phyloP scores from a whole-genome alignment of 2,113 vertebrate species.

The Saguinus midas region DNA sequence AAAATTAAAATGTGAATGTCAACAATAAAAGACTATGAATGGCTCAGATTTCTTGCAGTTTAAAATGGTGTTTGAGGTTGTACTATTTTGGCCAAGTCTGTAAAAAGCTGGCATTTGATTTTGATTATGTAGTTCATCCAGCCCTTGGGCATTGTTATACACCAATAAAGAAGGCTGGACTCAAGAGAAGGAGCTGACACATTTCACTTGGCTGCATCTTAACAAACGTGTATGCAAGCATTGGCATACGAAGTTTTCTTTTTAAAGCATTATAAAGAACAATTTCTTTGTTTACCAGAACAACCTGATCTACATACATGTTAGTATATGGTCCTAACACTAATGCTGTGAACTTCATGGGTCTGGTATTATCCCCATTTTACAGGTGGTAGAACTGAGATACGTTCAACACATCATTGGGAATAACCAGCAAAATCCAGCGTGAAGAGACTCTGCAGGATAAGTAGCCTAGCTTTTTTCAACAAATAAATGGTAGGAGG shows the following conservation, averaged over 20 bases:
- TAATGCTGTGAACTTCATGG: neutral
- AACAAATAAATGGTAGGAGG: neutral
- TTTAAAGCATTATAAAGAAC: neutral
- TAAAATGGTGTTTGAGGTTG: slow-evolving; percentile 17
- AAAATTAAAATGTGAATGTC: slow-evolving; percentile 77
- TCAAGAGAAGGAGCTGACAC: slow-evolving; percentile 26
- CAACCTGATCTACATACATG: neutral
- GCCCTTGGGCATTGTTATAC: slow-evolving; percentile 34
- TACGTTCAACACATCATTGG: neutral
- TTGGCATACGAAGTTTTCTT: neutral
- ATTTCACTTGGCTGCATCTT: slow-evolving; percentile 78
- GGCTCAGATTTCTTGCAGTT: slow-evolving; percentile 62
- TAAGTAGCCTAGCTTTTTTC: neutral
- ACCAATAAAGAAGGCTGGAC: slow-evolving; percentile 74
- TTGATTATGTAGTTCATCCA: slow-evolving; percentile 47
- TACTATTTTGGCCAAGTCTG: slow-evolving; percentile 14
- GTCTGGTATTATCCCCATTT: neutral
- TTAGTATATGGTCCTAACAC: neutral
- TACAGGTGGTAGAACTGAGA: slow-evolving; percentile 18
- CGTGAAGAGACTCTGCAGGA: neutral
- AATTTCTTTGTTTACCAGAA: neutral
- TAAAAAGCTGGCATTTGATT: slow-evolving; percentile 59
- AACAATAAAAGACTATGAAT: slow-evolving; percentile 73
- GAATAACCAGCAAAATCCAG: neutral
- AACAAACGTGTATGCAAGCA: slow-evolving; percentile 82